phyloP scores from a whole-genome alignment of 2,888 invertebrate genomes.

The Brenthis daphne region DNA sequence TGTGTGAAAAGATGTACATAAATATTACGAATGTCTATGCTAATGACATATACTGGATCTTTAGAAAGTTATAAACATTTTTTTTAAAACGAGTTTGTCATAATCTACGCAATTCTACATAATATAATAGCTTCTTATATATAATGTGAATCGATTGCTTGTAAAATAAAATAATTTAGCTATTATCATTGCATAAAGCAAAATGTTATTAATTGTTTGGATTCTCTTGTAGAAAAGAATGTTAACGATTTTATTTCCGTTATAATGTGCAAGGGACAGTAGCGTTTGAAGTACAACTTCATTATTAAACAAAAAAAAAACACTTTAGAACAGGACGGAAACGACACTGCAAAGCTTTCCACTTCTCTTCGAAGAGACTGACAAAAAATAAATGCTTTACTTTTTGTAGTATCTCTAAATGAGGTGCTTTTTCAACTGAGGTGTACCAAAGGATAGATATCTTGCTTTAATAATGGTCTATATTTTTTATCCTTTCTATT shows the following conservation, averaged over 20 bases:
- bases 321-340: slow-evolving; percentile 13
- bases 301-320: slow-evolving; percentile 16
- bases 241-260: slow-evolving; percentile 3
- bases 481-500: neutral
- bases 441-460: slow-evolving; percentile 1
- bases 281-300: slow-evolving; percentile 12
- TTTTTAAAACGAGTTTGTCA: slow-evolving; percentile 2
- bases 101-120: too few relatives aligned
- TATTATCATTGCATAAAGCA: too few relatives aligned
- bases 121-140: too few relatives aligned
- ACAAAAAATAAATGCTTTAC: slow-evolving; percentile 14
- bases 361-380: slow-evolving; percentile 16
- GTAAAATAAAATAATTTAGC: too few relatives aligned
- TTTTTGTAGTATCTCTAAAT: slow-evolving; percentile 14
- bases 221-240: neutral
- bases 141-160: too few relatives aligned
- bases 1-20: neutral
- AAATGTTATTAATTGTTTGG: too few relatives aligned
- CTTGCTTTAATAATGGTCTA: neutral
- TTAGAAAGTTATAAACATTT: slow-evolving; percentile 11
- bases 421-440: slow-evolving; percentile 8
- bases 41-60: neutral
- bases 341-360: slow-evolving; percentile 13
- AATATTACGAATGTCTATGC: neutral
- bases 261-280: slow-evolving; percentile 6